Percentiles rank a stretch among this genome's conserved stretches.
These are phyloP conservation scores for Eupelmus urozonus DNA, from an alignment of 2,888 invertebrate genomes.

Conservation along the genomic window DNA sequence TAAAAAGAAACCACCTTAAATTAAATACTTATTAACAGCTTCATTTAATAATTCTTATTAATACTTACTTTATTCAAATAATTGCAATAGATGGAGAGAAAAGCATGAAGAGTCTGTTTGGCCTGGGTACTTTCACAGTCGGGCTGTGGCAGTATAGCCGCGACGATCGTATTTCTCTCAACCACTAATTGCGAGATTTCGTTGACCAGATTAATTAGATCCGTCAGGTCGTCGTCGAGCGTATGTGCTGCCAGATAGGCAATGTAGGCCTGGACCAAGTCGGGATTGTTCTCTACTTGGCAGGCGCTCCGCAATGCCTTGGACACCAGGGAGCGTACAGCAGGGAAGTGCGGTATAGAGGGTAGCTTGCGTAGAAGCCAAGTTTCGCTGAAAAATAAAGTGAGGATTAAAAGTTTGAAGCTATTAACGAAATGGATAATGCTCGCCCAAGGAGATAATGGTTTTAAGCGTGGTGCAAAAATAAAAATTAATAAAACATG, in stretches of 20 bases:
- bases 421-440: neutral
- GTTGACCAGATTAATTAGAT: conserved; percentile 84
- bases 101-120: conserved; percentile 83
- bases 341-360: conserved; percentile 87
- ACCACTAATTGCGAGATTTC: conserved; percentile 95
- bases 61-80: conserved; percentile 82
- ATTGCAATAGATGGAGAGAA: conserved; percentile 85
- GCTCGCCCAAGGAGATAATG: neutral
- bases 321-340: conserved; percentile 84
- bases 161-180: conserved; percentile 91
- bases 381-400: conserved; percentile 68
- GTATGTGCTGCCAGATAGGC: conserved; percentile 89
- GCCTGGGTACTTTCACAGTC: conserved; percentile 75
- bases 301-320: conserved; percentile 90
- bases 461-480: neutral
- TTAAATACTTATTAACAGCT: too few relatives aligned
- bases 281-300: conserved; percentile 92
- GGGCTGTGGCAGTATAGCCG: conserved; percentile 85
- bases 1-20: too few relatives aligned
- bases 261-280: conserved; percentile 89
- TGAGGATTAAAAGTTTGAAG: neutral
- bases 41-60: neutral
- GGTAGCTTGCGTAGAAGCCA: conserved; percentile 85
- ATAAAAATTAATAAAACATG: conserved; percentile 28
- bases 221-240: conserved; percentile 82